A percentile compares a stretch with the other conserved stretches of the same genome.
Evolutionary conservation across 1,140 invertebrate genomes (phyloP).

Genomic region (Tetragonula clypearis): DNA sequence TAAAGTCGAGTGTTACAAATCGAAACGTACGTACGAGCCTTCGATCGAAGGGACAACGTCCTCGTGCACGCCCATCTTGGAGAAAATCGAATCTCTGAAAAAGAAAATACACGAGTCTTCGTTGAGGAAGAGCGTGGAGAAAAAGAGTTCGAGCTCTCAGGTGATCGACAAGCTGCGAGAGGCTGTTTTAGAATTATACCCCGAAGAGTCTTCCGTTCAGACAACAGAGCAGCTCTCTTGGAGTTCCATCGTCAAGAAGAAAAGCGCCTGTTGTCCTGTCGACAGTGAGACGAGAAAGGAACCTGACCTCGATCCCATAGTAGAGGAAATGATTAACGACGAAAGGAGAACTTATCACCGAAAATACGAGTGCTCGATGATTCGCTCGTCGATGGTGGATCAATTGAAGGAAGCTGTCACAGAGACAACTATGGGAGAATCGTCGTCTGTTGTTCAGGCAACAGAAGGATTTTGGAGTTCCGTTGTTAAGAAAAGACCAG

Average conservation of each 20-base stretch:
- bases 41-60: background rate
- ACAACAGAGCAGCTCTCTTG: slow-evolving; percentile 61
- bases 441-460: background rate
- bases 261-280: slow-evolving; percentile 3
- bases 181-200: slow-evolving; percentile 6
- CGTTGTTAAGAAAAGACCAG: slow-evolving; percentile 58
- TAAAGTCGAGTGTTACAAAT: background rate
- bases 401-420: slow-evolving; percentile 46
- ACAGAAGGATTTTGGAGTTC: slow-evolving; percentile 68
- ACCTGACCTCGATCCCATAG: background rate
- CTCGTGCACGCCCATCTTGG: background rate
- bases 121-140: background rate
- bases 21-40: slow-evolving; percentile 1
- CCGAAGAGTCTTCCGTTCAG: background rate
- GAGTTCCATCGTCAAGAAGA: slow-evolving; percentile 69
- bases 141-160: slow-evolving; percentile 12
- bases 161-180: slow-evolving; percentile 47
- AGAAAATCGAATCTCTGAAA: background rate
- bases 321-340: slow-evolving; percentile 24
- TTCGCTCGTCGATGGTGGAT: slow-evolving; percentile 2
- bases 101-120: slow-evolving; percentile 16
- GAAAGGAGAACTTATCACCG: background rate
- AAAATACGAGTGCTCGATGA: slow-evolving; percentile 7
- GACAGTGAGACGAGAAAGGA: slow-evolving; percentile 26
- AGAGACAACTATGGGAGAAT: background rate